These are phyloP conservation scores for Pionites leucogaster DNA, from an alignment of 2,113 vertebrate genomes.

Conservation along the genomic window DNA sequence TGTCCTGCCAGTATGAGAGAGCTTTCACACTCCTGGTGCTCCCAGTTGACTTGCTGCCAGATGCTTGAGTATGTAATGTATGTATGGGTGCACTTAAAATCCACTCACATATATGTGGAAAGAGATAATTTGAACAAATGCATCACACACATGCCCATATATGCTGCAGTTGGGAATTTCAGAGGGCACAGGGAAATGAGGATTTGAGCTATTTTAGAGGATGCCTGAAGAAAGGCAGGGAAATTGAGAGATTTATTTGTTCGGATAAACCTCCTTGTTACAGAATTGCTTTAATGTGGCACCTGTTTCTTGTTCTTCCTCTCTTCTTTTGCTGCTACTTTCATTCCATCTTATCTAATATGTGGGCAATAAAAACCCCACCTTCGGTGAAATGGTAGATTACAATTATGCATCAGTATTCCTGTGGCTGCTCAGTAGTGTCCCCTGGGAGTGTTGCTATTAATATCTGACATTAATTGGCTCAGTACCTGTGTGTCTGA, in stretches of 20 bases:
- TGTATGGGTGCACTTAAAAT: conserved; percentile 8
- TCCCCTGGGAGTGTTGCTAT: conserved; percentile 72
- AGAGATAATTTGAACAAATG: conserved; percentile 4
- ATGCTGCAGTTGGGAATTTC: conserved; percentile 15
- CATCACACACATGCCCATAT: conserved; percentile 15
- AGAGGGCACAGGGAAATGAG: conserved; percentile 27
- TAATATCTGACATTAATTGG: conserved; percentile 77
- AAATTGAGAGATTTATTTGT: background rate
- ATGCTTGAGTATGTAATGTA: conserved; percentile 17
- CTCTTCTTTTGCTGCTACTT: background rate
- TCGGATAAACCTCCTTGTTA: background rate
- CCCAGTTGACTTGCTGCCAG: conserved; percentile 37
- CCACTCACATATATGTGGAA: conserved; percentile 57
- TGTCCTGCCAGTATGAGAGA: conserved; percentile 18
- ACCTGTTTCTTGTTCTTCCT: background rate
- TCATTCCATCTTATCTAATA: conserved; percentile 15
- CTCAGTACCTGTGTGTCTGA: conserved; percentile 68
- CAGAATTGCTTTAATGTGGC: conserved; percentile 5
- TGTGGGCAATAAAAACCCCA: conserved; percentile 60
- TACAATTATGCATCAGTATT: conserved; percentile 77
- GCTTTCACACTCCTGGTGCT: background rate
- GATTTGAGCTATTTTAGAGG: background rate
- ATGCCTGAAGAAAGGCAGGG: background rate
- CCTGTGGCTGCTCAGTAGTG: conserved; percentile 54
- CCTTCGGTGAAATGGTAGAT: conserved; percentile 63